Evolutionary conservation across 2,888 invertebrate genomes (phyloP), one percentile per base, ranked within the genome.

Genomic region (Lasioglossum calceatum): DNA sequence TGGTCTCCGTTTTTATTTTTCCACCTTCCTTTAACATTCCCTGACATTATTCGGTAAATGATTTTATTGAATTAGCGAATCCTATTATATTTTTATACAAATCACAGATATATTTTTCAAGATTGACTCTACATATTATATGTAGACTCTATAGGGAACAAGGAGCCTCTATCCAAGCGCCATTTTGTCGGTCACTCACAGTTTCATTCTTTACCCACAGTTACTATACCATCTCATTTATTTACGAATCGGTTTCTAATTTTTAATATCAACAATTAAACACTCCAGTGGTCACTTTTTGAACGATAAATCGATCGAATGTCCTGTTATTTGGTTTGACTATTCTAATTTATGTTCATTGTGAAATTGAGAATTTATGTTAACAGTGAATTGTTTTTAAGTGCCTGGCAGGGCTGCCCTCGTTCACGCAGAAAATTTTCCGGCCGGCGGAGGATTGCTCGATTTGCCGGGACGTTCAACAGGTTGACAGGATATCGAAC

Each of bases 371-470:
- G 19, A 47, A 16, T 47, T 47, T 19, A 47, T 54, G 23, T 23
- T 54, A 23, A 54, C 4, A 67, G 19, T 8, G 3, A 32, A 70
- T 70, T 70, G n/a, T 42, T 39, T 42, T 88, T 27, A 87, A 95
- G 95, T 95, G 95, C 80, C 87, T 94, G 77, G 70, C 94, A 61
- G 93, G 93, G 44, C 77, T 92, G 27, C 93, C 94, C 1, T 73
- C 89, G 19, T 80, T 93, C 70, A 91, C 92, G 77, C 94, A 93
- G 84, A 94, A 93, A 83, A 84, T 94, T 72, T 97, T 98, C 94
- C 97, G 98, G 2, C 97, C 98, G 0, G 97, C 98, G 0, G 97
- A 98, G 93, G 97, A 97, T 92, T 99, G 99, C 94, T 96, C 96
- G 39, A 97, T 98, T 95, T 99, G 99, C 94, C 93, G 94, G 8